phyloP scores from a whole-genome alignment of 1,140 invertebrate genomes.

The Ips typographus region DNA sequence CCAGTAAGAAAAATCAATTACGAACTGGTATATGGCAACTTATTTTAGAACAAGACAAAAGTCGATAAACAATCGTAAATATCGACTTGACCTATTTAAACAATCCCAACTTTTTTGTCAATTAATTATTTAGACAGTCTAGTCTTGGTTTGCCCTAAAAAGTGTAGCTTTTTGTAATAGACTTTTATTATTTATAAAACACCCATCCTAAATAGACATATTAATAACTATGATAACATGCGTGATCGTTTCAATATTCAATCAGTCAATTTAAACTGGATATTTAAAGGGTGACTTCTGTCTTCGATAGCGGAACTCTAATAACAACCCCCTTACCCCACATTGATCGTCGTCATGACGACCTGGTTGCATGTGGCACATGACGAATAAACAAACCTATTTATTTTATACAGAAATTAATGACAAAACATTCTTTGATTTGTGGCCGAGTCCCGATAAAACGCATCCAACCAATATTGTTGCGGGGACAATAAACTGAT shows the following conservation, averaged over 20 bases:
- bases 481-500: background rate
- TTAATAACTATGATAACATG: slow-evolving; percentile 7
- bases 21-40: background rate
- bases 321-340: background rate
- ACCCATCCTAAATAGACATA: background rate
- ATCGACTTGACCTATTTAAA: background rate
- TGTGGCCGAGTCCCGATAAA: slow-evolving; percentile 9
- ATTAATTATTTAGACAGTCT: background rate
- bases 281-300: slow-evolving; percentile 6
- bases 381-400: slow-evolving; percentile 43
- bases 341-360: slow-evolving; percentile 41
- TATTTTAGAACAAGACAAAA: background rate
- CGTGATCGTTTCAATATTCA: slow-evolving; percentile 7
- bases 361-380: slow-evolving; percentile 40
- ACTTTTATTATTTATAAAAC: background rate
- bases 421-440: slow-evolving; percentile 43
- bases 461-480: slow-evolving; percentile 17
- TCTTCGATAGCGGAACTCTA: background rate
- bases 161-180: no score
- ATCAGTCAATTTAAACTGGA: background rate
- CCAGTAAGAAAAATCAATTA: slow-evolving; percentile 4
- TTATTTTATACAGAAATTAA: slow-evolving; percentile 40
- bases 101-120: background rate
- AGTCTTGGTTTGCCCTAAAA: background rate
- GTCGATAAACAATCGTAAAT: background rate